A percentile compares a stretch with the other conserved stretches of the same genome.
Conservation (phyloP, 2,888 invertebrate genomes). For the Lysandra coridon region DNA sequence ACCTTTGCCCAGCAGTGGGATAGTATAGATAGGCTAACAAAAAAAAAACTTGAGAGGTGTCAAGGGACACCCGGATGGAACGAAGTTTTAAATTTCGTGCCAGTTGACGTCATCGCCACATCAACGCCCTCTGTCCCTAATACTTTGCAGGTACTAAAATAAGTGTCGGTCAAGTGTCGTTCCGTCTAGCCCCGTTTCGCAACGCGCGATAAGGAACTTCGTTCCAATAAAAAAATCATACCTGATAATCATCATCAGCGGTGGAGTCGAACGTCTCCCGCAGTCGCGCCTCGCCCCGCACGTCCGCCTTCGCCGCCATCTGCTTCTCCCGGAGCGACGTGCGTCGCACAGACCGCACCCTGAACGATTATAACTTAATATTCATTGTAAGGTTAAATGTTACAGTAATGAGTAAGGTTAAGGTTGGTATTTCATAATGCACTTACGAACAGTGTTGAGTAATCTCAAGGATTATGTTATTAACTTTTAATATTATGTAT, state of each 20-base stretch:
- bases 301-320: constrained; percentile 95
- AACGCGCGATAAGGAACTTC: too few relatives aligned
- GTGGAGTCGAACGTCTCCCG: constrained; percentile 74
- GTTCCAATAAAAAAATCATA: constrained; percentile 38
- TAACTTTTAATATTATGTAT: neutral
- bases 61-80: too few relatives aligned
- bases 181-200: too few relatives aligned
- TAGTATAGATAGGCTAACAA: too few relatives aligned
- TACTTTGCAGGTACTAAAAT: too few relatives aligned
- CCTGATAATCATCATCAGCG: constrained; percentile 70
- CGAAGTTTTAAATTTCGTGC: too few relatives aligned
- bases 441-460: neutral
- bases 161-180: too few relatives aligned
- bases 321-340: constrained; percentile 97
- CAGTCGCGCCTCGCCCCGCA: constrained; percentile 92
- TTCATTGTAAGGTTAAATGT: neutral
- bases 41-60: too few relatives aligned
- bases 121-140: too few relatives aligned
- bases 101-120: too few relatives aligned
- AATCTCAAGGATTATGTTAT: neutral
- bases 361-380: constrained; percentile 42
- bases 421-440: neutral
- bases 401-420: neutral
- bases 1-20: too few relatives aligned
- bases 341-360: constrained; percentile 95